A percentile compares a stretch with the other conserved stretches of the same genome.
Conservation (phyloP, 2,888 invertebrate species). For the Phrixothrix hirtus region DNA sequence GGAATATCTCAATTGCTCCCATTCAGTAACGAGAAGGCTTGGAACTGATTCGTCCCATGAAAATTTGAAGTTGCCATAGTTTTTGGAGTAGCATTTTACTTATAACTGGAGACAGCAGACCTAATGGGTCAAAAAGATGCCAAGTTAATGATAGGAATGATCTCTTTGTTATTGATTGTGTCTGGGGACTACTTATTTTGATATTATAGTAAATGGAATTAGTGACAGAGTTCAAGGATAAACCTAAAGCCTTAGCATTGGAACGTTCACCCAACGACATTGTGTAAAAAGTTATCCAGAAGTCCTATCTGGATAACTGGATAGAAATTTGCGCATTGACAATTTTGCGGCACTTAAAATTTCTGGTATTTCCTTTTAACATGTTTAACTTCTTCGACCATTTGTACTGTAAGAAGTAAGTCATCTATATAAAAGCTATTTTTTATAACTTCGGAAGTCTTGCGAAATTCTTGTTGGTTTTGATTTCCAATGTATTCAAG, state of each 20-base stretch:
- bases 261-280: background rate
- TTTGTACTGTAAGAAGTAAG: background rate
- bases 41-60: background rate
- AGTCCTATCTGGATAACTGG: background rate
- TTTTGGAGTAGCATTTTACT: background rate
- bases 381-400: background rate
- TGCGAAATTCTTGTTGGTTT: no score
- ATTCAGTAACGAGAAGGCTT: background rate
- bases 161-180: background rate
- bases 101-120: background rate
- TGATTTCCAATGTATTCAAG: no score
- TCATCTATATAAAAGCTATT: background rate
- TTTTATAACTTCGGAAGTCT: no score
- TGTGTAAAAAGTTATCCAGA: background rate
- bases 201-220: background rate
- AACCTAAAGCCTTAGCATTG: background rate
- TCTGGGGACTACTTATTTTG: background rate
- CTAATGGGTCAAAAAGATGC: background rate
- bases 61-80: no score
- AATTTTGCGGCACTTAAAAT: background rate
- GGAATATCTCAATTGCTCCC: background rate
- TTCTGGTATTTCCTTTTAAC: background rate
- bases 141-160: background rate
- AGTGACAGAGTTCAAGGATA: background rate
- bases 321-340: background rate